Evolutionary conservation across 2,797 vertebrate genomes (phyloP).

Genomic region (Diceros bicornis): DNA sequence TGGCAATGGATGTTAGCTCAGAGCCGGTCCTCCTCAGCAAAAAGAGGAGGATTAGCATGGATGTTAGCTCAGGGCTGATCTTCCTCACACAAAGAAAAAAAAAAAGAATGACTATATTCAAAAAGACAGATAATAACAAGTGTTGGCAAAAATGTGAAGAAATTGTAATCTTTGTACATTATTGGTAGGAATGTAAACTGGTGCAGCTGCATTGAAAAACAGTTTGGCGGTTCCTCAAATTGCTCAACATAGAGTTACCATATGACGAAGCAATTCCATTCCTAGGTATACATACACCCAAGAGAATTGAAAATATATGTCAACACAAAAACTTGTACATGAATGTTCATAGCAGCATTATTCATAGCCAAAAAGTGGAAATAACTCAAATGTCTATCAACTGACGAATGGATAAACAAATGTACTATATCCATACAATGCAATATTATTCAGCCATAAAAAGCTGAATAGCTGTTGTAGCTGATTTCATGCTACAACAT

Average conservation of each 20-base stretch:
- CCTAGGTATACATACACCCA: neutral
- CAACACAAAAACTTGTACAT: neutral
- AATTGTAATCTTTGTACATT: neutral
- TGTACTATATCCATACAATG: neutral
- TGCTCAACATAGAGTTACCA: neutral
- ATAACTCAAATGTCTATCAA: neutral
- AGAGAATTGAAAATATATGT: neutral
- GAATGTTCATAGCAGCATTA: conserved; percentile 40
- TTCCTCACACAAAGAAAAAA: neutral
- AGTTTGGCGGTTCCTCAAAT: neutral
- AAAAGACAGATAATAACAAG: neutral
- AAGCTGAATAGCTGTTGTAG: neutral
- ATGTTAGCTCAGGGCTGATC: too few species aligned
- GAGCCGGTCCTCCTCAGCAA: too few species aligned
- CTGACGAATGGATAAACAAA: neutral
- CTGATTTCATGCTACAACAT: neutral
- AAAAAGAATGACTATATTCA: neutral
- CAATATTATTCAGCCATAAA: neutral
- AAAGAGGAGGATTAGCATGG: too few species aligned
- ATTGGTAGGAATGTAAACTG: neutral
- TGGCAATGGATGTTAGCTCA: too few species aligned
- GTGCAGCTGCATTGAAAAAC: neutral
- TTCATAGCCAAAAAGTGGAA: neutral
- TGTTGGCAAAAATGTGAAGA: neutral
- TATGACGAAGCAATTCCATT: neutral